These are phyloP conservation scores for Centrocercus urophasianus DNA, from an alignment of 2,113 vertebrate genomes.

Conservation along the genomic window DNA sequence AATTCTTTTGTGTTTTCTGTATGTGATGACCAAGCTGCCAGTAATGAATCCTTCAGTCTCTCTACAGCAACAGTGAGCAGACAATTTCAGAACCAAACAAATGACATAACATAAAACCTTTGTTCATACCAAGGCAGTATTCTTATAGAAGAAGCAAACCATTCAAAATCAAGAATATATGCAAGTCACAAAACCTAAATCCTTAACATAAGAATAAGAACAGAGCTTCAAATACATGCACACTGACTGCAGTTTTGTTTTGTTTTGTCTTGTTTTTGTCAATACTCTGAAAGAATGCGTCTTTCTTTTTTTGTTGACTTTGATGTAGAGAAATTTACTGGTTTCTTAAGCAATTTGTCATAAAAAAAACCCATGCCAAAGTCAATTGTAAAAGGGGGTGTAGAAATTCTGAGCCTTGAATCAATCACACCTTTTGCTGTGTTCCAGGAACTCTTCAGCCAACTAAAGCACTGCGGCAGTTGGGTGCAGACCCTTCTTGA, in stretches of 20 bases:
- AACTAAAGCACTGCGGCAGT: background rate
- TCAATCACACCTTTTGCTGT: background rate
- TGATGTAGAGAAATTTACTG: background rate
- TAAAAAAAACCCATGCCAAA: background rate
- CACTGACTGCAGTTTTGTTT: background rate
- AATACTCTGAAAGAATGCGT: background rate
- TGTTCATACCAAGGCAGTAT: background rate
- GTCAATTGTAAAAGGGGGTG: background rate
- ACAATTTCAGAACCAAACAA: background rate
- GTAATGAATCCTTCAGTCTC: background rate
- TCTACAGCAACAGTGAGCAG: background rate
- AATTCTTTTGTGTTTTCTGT: background rate
- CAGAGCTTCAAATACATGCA: background rate
- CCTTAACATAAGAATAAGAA: background rate
- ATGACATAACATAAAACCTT: background rate
- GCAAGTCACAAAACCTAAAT: background rate
- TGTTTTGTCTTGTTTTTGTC: too few relatives aligned
- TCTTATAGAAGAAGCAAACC: background rate
- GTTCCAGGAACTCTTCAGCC: background rate
- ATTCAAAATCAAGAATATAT: background rate
- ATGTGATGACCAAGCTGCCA: background rate
- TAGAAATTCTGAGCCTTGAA: background rate
- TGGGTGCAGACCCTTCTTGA: background rate
- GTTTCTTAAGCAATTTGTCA: background rate
- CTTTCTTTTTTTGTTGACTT: background rate